These are phyloP conservation scores for Manacus vitellinus DNA, from an alignment of 2,113 vertebrate species.

Conservation along the genomic window DNA sequence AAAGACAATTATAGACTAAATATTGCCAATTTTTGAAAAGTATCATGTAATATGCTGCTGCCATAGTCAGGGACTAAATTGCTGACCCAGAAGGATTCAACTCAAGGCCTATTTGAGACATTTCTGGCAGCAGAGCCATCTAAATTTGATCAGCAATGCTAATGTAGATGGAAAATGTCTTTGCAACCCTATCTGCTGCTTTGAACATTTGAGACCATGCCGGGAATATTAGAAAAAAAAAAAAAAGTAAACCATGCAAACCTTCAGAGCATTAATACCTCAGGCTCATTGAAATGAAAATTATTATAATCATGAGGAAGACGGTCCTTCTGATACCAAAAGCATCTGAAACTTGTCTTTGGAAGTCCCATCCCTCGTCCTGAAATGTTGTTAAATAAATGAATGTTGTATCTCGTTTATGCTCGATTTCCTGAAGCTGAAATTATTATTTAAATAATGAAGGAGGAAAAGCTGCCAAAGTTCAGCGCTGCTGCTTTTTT, in stretches of 20 bases:
- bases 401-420: background rate
- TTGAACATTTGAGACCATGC: background rate
- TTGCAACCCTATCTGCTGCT: slow-evolving; percentile 1
- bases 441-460: slow-evolving; percentile 37
- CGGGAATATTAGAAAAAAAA: background rate
- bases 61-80: background rate
- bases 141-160: slow-evolving; percentile 25
- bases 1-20: background rate
- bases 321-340: background rate
- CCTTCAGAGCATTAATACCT: slow-evolving; percentile 24
- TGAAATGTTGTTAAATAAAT: slow-evolving; percentile 35
- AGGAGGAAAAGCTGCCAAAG: background rate
- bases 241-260: background rate
- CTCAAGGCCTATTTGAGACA: background rate
- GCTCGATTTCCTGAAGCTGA: background rate
- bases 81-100: background rate
- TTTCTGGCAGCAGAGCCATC: background rate
- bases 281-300: slow-evolving; percentile 19
- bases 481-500: background rate
- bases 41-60: background rate
- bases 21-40: background rate
- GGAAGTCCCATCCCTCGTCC: slow-evolving; percentile 4
- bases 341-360: background rate
- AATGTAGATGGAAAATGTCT: background rate
- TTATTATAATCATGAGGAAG: slow-evolving; percentile 16